Evolutionary conservation across 2,888 invertebrate species (phyloP).

Genomic region (Cephus pulcher): DNA sequence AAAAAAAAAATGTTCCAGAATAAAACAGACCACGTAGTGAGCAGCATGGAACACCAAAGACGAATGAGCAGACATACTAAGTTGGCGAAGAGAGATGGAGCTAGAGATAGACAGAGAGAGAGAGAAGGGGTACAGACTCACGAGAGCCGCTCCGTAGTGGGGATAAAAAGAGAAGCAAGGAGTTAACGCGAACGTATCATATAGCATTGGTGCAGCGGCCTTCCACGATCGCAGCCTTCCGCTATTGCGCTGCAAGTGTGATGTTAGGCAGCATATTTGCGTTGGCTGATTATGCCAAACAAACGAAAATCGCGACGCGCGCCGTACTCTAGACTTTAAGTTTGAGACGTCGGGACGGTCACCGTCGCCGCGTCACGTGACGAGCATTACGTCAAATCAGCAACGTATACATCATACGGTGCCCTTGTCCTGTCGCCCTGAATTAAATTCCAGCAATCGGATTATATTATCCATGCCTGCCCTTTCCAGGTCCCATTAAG

Average conservation of each 20-base stretch:
- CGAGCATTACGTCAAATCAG: background rate
- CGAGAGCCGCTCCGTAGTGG: background rate
- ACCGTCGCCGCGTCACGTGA: slow-evolving; percentile 16
- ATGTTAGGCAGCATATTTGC: slow-evolving; percentile 22
- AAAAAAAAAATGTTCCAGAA: background rate
- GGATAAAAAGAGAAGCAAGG: slow-evolving; percentile 10
- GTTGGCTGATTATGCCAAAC: background rate
- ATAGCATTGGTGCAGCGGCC: slow-evolving; percentile 45
- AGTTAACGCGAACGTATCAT: slow-evolving; percentile 37
- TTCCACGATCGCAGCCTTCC: slow-evolving; percentile 51
- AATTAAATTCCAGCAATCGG: background rate
- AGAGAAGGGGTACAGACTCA: background rate
- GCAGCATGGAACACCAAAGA: background rate
- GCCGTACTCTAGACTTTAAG: slow-evolving; percentile 5
- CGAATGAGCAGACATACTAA: background rate
- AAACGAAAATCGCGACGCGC: slow-evolving; percentile 16
- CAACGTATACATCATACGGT: background rate
- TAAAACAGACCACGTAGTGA: background rate
- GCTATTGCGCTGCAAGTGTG: slow-evolving; percentile 46
- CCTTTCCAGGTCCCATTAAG: background rate
- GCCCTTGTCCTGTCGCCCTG: background rate
- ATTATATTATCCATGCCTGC: background rate
- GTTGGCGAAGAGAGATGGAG: background rate
- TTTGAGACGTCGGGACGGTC: background rate
- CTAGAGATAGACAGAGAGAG: too few species aligned